Evolutionary conservation across 1,140 invertebrate species (phyloP), one percentile per base, ranked within the genome.

Genomic region (Leptinotarsa undecemlineata): DNA sequence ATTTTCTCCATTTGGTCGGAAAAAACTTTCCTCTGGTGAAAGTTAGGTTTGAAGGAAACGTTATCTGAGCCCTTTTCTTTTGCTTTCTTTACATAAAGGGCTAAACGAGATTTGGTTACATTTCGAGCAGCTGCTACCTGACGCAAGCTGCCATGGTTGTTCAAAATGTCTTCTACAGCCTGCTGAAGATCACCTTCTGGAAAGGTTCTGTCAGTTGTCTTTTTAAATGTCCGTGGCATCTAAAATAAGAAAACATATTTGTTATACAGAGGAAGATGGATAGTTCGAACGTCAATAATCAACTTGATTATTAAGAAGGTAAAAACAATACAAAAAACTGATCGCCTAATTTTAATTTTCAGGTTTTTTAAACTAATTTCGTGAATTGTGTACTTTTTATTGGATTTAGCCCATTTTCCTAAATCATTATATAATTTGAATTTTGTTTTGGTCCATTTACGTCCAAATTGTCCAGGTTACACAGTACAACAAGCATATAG

Each of bases 131-230:
- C 21, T 68, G 66, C 66, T 33, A 68, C 21, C n/a, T 68, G 13
- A 15, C 66, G 66, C 66, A 68, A 68, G 42, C 66, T 68, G 23
- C 21, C 66, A 21, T 33, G 21, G 42, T 68, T 67, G 3, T 68
- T 68, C 42, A 68, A 68, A 68, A 68, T 14, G n/a, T 68, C 66
- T 68, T 68, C 66, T 33, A 68, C 66, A 13, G 66, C 23, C 13
- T 68, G 66, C 66, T n/a, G 66, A 33, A 68, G 23, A 68, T 68
- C 66, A 68, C 66, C 66, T 68, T 68, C 66, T 33, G 66, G 66
- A 68, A 68, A 68, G 21, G 66, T 33, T 33, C 66, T 21, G 15
- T 68, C 20, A 33, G 66, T 68, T 68, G 21, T 26, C 42, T n/a
- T 47, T 68, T 68, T 68, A 14, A 68, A 68, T 33, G 6, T 13